Base-by-base conservation (phyloP, 2,113 vertebrate genomes). In the Okapia johnstoni region DNA sequence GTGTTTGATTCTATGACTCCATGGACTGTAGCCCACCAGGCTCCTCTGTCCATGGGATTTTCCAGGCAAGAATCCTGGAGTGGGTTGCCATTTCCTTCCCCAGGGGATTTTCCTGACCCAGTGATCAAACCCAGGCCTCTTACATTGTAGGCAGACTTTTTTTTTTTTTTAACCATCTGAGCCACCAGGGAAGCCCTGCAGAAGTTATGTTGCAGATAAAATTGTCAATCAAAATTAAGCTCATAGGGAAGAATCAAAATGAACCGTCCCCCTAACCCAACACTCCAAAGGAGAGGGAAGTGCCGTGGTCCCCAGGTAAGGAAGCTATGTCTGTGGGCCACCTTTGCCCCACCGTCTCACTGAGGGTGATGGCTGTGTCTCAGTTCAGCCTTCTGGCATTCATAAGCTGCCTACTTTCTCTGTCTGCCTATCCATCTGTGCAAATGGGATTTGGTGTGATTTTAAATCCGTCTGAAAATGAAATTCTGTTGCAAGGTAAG, bases 401-500 rank as follows among this genome's bases (percentile, higher is more conserved):
- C 50, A 1, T 33, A 70, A 97, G 13, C 40, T 85, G 77, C 70
- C 54, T 93, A 2, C 85, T 89, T n/a, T 91, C 6, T 84, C 73
- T 89, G 85, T 95, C 85, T 98, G 93, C 93, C 96, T 93, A 97
- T 54, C 97, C 94, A 97, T 98, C 96, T 98, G 97, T 96, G 97
- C 94, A 96, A 98, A 98, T 95, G 55, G 55, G 76, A 97, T 98
- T 96, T 96, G 93, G 87, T 80, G 97, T 97, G 94, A 98, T 97
- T 97, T 98, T 95, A 98, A 97, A 97, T 97, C 86, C 96, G 92
- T 89, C 87, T 97, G 97, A 98, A 98, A 98, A 98, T 95, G 85
- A 98, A 98, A 98, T 98, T 98, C 94, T 96, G 83, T 97, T 98
- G 63, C 52, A 97, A 98, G 95, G 40, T 98, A 98, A 98, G 98